These are phyloP conservation scores for Sebastes melanostomus DNA, from an alignment of 2,797 vertebrate genomes.

Conservation along the genomic window DNA sequence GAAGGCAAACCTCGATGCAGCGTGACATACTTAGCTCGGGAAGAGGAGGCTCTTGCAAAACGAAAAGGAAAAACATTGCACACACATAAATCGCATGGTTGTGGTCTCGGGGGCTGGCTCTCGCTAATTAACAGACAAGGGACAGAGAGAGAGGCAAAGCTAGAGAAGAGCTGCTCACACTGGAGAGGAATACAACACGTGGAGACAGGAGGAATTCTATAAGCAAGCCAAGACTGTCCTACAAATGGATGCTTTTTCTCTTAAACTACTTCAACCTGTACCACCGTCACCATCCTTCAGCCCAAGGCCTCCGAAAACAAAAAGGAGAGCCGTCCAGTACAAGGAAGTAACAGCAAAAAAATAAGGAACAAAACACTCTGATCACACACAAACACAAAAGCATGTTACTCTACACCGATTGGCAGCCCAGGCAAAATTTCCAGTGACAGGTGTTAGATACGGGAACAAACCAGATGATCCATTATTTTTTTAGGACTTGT, in stretches of 20 bases:
- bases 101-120: conserved; percentile 60
- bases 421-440: conserved; percentile 31
- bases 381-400: conserved; percentile 36
- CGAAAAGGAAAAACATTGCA: conserved; percentile 67
- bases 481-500: conserved; percentile 32
- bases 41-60: conserved; percentile 74
- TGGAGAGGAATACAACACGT: neutral
- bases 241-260: conserved; percentile 7
- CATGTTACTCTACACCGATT: conserved; percentile 1
- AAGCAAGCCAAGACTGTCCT: conserved; percentile 41
- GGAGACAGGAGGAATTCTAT: conserved; percentile 29
- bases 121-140: conserved; percentile 69
- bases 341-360: conserved; percentile 31
- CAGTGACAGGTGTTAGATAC: conserved; percentile 52
- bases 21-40: conserved; percentile 74
- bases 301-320: conserved; percentile 39
- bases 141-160: conserved; percentile 54
- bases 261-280: conserved; percentile 49
- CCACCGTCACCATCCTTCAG: conserved; percentile 61
- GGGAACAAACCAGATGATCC: conserved; percentile 37
- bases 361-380: conserved; percentile 8
- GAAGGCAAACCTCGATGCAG: conserved; percentile 63
- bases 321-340: conserved; percentile 37
- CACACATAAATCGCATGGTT: conserved; percentile 71
- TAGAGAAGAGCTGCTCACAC: conserved; percentile 35